Base-by-base conservation (phyloP, 2,888 invertebrate species). In the Glaucopsyche alexis region DNA sequence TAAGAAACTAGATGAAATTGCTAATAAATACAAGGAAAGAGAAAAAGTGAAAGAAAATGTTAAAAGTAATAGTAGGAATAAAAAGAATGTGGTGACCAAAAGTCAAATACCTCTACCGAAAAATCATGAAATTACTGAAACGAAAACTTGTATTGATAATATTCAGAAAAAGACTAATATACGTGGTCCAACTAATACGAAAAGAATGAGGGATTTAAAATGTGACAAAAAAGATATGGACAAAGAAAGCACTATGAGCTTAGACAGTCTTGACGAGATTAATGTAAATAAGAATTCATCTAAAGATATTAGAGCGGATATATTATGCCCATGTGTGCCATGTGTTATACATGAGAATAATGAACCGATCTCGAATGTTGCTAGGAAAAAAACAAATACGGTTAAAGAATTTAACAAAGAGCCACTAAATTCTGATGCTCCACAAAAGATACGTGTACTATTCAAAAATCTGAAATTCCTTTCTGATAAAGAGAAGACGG, bases 1-100 rank as follows among this genome's bases (percentile, higher is more conserved):
- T 55, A 88, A 89, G 77, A 92, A 89, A 77, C 81, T 92, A n/a
- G 89, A 91, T 80, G 85, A 87, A 75, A 84, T 89, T 47, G 86
- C 87, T 47, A 84, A 78, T 72, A 90, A 90, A 80, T 90, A 87
- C 73, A 85, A 89, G 78, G 83, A 81, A 79, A 81, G 80, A 73
- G 78, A 83, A 77, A 83, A 84, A 76, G 77, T 74, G 52, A 76
- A 76, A 60, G 80, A 80, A 73, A 76, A 78, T 49, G 76, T 29
- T 75, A 78, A 71, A 19, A 29, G 52, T 67, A 29, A 65, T 14
- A n/a, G 11, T 65, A 19, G 2, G 11, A 49, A 72, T 19, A 67
- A 40, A 66, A 67, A 67, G 14, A 40, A 16, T 1, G 11, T 45
- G 14, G 50, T 73, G 6, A 83, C 84, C 29, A 89, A 84, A 79